Evolutionary conservation across 2,888 invertebrate species (phyloP).

Genomic region (Xestia xanthographa): DNA sequence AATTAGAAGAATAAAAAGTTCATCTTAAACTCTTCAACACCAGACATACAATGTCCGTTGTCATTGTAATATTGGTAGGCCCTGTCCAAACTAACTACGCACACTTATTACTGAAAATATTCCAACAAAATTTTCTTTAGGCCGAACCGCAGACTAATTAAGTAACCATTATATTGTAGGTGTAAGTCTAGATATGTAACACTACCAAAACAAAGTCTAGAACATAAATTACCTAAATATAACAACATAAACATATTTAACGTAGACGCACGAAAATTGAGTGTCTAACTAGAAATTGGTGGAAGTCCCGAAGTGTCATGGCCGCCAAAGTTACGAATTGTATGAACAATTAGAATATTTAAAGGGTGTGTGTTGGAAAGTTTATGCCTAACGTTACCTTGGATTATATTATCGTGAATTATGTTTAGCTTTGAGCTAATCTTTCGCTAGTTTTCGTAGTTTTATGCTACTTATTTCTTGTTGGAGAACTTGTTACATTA

Average conservation of each 20-base stretch:
- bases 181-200: neutral
- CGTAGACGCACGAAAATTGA: slow-evolving; percentile 37
- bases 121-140: neutral
- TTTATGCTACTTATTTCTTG: slow-evolving; percentile 21
- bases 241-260: slow-evolving; percentile 33
- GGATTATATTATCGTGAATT: neutral
- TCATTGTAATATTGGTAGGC: neutral
- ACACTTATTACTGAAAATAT: neutral
- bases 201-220: slow-evolving; percentile 17
- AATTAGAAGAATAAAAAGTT: neutral
- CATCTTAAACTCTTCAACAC: neutral
- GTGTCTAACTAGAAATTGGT: slow-evolving; percentile 52
- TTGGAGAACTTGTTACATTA: slow-evolving; percentile 35
- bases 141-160: neutral
- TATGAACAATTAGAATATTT: slow-evolving; percentile 67
- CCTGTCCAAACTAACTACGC: neutral
- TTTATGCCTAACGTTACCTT: slow-evolving; percentile 33
- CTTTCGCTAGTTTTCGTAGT: slow-evolving; percentile 19
- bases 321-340: slow-evolving; percentile 63
- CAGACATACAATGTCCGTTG: neutral
- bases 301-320: slow-evolving; percentile 59
- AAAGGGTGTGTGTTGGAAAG: slow-evolving; percentile 44
- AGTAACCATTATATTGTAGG: neutral
- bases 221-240: slow-evolving; percentile 9
- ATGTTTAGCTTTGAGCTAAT: slow-evolving; percentile 28